Evolutionary conservation across 2,888 invertebrate species (phyloP), one percentile per base, ranked within the genome.

Genomic region (Andrena trimmerana): DNA sequence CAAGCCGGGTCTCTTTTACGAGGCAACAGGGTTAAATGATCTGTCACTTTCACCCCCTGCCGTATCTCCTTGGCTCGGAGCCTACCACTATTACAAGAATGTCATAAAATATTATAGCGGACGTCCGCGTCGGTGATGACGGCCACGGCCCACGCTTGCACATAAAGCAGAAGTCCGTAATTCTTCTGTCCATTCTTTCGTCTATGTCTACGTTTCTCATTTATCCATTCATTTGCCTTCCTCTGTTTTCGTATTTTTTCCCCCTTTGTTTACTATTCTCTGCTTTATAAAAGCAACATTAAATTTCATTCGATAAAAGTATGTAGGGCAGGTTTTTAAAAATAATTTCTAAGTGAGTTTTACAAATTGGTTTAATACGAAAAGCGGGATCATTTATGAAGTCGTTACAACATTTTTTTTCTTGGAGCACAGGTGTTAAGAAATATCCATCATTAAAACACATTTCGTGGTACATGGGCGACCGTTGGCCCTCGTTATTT

Each of bases 11-110:
- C 79, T 78, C 78, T 90, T 92, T 92, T 92, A 92, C 92, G 92
- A 92, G 86, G 78, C 75, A 67, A 89, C 88, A 76, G 89, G 89
- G 91, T 90, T 92, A 92, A 92, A 92, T 91, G 91, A 92, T 91
- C 91, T 91, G 92, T 91, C 90, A 90, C 89, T 90, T 91, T 91
- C 89, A 86, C 86, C 83, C 75, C 85, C 24, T 71, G 29, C 42
- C 69, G 72, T 78, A 69, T 87, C 77, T 79, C 63, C 67, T 81
- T 65, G 70, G 50, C 75, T 50, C 59, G 59, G 57, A 24, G 65
- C 72, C 62, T 79, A 82, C 81, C 27, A 65, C 72, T 67, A 73
- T 88, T 84, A 76, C 81, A 86, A 86, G 78, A 87, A 88, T 88
- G 67, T 71, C 83, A 76, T 88, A 87, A 88, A 88, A 88, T 84